phyloP scores from a whole-genome alignment of 1,140 invertebrate species.

The Pseudachorutes palmiensis region DNA sequence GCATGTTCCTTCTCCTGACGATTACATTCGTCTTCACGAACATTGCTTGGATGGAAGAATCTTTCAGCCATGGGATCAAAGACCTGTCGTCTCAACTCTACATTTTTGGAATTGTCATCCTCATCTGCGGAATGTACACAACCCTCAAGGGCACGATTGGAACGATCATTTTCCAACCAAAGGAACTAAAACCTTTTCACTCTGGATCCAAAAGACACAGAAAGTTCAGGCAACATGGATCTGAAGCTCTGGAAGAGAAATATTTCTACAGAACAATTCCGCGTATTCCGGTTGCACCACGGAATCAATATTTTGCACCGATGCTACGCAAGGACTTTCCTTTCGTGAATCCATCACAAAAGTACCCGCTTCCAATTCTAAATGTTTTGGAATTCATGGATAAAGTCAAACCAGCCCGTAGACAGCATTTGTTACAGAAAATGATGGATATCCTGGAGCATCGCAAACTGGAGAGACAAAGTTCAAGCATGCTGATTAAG shows the following conservation, averaged over 20 bases:
- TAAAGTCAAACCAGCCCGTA: not conserved
- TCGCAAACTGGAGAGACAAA: no score
- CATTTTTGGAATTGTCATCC: not conserved
- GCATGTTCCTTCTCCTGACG: slow-evolving; percentile 53
- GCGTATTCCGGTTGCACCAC: not conserved
- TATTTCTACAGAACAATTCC: not conserved
- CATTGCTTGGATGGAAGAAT: slow-evolving; percentile 15
- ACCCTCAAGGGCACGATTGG: not conserved
- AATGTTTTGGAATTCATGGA: not conserved
- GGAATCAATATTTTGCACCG: not conserved
- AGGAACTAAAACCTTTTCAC: not conserved
- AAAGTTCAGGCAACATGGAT: not conserved
- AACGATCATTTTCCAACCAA: not conserved
- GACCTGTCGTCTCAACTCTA: not conserved
- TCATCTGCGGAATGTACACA: not conserved
- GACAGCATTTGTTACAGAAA: no score
- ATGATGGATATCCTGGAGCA: no score
- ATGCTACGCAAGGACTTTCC: not conserved
- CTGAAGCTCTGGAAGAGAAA: not conserved
- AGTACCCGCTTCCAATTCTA: not conserved
- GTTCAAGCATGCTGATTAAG: no score
- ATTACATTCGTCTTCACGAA: slow-evolving; percentile 50
- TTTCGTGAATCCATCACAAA: not conserved
- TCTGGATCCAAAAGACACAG: not conserved
- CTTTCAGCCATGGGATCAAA: not conserved